Evolutionary conservation across 2,797 vertebrate genomes (phyloP), one percentile per base, ranked within the genome.

Genomic region (Neosalanx taihuensis): DNA sequence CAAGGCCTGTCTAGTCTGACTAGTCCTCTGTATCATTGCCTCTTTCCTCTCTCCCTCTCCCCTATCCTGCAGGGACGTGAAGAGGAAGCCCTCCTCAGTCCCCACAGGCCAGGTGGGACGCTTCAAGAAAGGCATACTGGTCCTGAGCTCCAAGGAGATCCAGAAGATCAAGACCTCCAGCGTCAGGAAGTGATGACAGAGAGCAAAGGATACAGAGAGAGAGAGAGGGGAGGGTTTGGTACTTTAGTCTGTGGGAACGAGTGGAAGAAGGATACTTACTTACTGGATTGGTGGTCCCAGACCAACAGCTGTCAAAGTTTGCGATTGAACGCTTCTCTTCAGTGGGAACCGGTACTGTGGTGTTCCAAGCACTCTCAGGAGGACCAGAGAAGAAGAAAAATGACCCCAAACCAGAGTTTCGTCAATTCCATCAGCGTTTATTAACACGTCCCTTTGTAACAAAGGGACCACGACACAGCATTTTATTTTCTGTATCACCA

Each of bases 71-170:
- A 98, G 96, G 79, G 72, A 84, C 73, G 94, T 90, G 86, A 96
- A 86, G 87, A 91, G 79, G 72, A 93, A 86, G 73, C 73, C 71
- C 0, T 80, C 90, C 5, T 89, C 93, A n/a, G 51, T 92, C 49
- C 92, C 91, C 31, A 85, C 90, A 0, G 96, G 96, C 41, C 96
- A 96, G 75, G 84, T 97, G 77, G 97, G 97, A 72, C 96, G 92
- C 87, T 99, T 98, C 89, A 97, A 92, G 90, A 90, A 97, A 66
- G 97, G 97, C 49, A 92, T 96, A 66, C 84, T 99, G 87, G 84
- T 96, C 85, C 91, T 99, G 71, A 96, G 92, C 86, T 82, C 90
- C 33, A 82, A 73, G 84, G 95, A 98, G 75, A 94, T 99, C 86
- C 93, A 94, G 90, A 96, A 92, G 80, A 94, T 97, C 56, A 98